Conservation (phyloP, 2,888 invertebrate genomes). For the Allophyes oxyacanthae region DNA sequence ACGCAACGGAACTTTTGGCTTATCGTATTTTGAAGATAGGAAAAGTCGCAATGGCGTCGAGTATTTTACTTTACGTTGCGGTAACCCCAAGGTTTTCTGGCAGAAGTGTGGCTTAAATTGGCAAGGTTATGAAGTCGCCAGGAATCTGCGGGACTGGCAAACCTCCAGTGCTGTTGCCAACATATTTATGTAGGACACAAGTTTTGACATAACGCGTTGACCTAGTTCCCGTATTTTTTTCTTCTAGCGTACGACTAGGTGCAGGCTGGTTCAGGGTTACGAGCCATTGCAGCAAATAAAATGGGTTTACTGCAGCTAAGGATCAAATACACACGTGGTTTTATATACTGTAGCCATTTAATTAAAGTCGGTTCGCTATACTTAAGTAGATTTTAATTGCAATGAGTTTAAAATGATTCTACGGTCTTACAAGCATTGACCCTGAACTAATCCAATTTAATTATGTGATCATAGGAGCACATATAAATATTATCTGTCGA, state of each 20-base stretch:
- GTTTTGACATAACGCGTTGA: conserved; percentile 71
- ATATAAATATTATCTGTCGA: too few relatives aligned
- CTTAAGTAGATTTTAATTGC: conserved; percentile 2
- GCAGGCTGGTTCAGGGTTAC: conserved; percentile 28
- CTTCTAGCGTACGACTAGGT: conserved; percentile 3
- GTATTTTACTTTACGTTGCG: conserved; percentile 38
- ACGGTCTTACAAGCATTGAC: too few relatives aligned
- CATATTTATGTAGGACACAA: conserved; percentile 78
- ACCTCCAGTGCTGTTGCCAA: conserved; percentile 75
- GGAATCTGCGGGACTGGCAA: conserved; percentile 71
- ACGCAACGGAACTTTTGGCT: conserved; percentile 19
- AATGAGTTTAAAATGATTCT: conserved; percentile 4
- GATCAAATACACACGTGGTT: conserved; percentile 14
- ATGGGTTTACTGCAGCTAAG: conserved; percentile 19
- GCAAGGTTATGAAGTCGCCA: conserved; percentile 65
- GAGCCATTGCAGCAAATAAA: conserved; percentile 24
- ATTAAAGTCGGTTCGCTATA: conserved; percentile 22
- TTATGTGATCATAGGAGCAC: too few relatives aligned
- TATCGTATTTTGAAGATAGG: conserved; percentile 28
- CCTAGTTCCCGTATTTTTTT: conserved; percentile 63
- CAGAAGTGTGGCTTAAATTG: conserved; percentile 61
- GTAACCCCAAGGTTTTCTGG: conserved; percentile 45
- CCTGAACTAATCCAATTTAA: too few relatives aligned
- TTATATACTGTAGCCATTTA: conserved; percentile 8
- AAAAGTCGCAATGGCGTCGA: conserved; percentile 33